Base-by-base conservation (phyloP, 2,888 invertebrate genomes). In the Sclerodermus sp. region DNA sequence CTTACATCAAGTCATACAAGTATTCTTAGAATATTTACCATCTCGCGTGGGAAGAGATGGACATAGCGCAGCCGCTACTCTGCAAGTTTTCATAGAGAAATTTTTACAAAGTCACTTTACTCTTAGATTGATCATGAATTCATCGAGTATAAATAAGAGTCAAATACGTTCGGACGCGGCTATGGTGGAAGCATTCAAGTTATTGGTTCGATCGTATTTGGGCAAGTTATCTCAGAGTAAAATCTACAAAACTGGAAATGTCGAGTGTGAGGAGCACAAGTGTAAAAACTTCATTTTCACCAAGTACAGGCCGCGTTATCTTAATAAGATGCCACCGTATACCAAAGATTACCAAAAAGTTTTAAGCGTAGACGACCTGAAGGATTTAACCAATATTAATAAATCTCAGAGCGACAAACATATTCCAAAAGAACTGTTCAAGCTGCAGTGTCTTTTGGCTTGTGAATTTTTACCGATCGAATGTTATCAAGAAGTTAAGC, bases 21-120 rank as follows among this genome's bases (percentile, higher is more conserved):
- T 86, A 10, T 87, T 87, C 64, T 70, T 87, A 49, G 86, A 86
- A 53, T 87, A 85, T 68, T 77, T 87, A 50, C 86, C 87, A 4
- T 84, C 85, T n/a, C 81, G 85, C 61, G 84, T 87, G 30, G 86
- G 86, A 1, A 65, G 82, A 68, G 79, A 77, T 38, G 77, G 77
- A 2, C 74, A 76, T 36, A 71, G 73, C 29, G 77, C 77, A 1
- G 75, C 76, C 4, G 65, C 81, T 59, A 71, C 74, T 2, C 54
- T 78, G 23, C 78, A 78, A 53, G 56, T 71, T 4, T 77, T 77
- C 47, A 64, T 78, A 15, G 78, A 78, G 48, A 73, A 66, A 32
- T 77, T 77, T 55, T 60, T 77, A 29, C 68, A 70, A 9, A 65
- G 60, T 46, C 73, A 70, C 39, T 74, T 76, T 32, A 59, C 60